Conservation (phyloP, 1,140 invertebrate species). For the Stratiolaelaps scimitus region DNA sequence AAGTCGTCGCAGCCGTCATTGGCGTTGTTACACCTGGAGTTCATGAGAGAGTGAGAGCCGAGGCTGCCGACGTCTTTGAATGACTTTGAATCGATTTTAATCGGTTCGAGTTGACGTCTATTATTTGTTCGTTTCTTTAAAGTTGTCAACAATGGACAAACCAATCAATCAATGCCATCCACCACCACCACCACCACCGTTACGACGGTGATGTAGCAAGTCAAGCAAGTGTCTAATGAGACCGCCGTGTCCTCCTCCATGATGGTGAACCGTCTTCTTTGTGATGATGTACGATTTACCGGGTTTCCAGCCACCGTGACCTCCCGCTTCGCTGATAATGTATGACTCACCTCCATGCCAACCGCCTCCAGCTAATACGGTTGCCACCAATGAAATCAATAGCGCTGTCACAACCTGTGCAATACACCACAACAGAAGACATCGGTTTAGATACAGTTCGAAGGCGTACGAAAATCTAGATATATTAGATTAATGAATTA, state of each 20-base stretch:
- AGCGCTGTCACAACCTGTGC: not conserved
- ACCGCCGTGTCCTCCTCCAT: not conserved
- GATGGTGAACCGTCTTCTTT: not conserved
- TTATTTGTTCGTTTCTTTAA: too few species aligned
- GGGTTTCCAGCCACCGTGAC: not conserved
- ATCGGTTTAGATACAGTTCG: too few species aligned
- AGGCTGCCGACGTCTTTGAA: too few species aligned
- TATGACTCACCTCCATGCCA: slow-evolving; percentile 9
- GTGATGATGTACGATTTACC: slow-evolving; percentile 12
- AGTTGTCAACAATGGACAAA: too few species aligned
- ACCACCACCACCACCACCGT: too few species aligned
- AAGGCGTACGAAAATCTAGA: too few species aligned
- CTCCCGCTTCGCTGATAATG: slow-evolving; percentile 1
- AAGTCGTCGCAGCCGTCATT: too few species aligned
- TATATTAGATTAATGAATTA: too few species aligned
- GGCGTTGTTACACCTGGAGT: too few species aligned
- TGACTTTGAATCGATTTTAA: too few species aligned
- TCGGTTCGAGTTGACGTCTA: too few species aligned
- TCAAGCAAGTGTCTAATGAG: not conserved
- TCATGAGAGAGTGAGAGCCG: too few species aligned
- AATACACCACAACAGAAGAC: not conserved
- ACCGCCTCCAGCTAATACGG: not conserved
- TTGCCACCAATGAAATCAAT: not conserved
- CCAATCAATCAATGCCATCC: not conserved
- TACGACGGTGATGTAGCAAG: not conserved